phyloP scores from a whole-genome alignment of 2,113 vertebrate genomes.

The Aythya baeri region DNA sequence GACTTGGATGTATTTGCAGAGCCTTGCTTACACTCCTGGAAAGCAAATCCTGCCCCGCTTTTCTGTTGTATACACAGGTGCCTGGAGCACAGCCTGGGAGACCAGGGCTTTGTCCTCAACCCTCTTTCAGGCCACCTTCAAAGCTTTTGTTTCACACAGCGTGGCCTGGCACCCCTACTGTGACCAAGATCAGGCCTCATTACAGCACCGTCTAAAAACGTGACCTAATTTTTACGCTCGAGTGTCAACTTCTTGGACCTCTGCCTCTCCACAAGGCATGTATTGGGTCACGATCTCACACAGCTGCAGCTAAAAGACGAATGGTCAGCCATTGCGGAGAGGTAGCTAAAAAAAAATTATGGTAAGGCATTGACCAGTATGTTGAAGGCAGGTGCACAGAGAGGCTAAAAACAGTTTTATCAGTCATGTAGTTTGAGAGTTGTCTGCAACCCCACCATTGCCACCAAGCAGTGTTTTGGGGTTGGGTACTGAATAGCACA shows the following conservation, averaged over 20 bases:
- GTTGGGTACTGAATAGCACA: background rate
- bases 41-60: constrained; percentile 25
- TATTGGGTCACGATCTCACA: background rate
- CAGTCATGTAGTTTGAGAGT: background rate
- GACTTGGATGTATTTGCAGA: background rate
- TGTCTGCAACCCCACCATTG: background rate
- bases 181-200: constrained; percentile 42
- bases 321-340: background rate
- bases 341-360: background rate
- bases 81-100: constrained; percentile 33
- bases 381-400: background rate
- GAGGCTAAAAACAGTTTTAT: background rate
- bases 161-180: constrained; percentile 43
- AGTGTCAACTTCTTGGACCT: constrained; percentile 36
- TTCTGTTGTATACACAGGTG: constrained; percentile 20
- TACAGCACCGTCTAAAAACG: background rate
- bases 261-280: background rate
- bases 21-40: background rate
- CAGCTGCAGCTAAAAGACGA: background rate
- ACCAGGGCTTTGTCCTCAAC: constrained; percentile 16
- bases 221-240: constrained; percentile 41
- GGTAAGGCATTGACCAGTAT: background rate
- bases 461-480: background rate
- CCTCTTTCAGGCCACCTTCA: constrained; percentile 28
- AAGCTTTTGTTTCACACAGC: constrained; percentile 43